phyloP scores from a whole-genome alignment of 2,797 vertebrate species.

The Syngnathus acus region DNA sequence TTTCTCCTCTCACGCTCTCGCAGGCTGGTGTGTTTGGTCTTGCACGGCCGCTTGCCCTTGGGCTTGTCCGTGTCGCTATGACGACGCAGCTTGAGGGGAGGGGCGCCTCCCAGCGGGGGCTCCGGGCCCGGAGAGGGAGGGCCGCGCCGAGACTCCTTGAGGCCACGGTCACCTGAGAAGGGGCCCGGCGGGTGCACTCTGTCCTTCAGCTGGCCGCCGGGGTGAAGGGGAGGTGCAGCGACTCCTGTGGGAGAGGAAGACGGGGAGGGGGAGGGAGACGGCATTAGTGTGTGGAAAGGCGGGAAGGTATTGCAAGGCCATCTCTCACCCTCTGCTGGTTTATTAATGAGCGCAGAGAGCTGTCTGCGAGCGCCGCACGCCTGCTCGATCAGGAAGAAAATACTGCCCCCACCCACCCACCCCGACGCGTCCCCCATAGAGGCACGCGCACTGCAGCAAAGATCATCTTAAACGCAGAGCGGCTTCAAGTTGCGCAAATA shows the following conservation, averaged over 20 bases:
- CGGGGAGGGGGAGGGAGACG: slow-evolving; percentile 30
- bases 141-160: slow-evolving; percentile 87
- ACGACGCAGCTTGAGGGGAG: slow-evolving; percentile 78
- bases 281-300: slow-evolving; percentile 34
- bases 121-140: slow-evolving; percentile 70
- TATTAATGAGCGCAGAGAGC: slow-evolving; percentile 66
- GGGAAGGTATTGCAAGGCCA: slow-evolving; percentile 61
- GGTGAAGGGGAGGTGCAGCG: slow-evolving; percentile 69
- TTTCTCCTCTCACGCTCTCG: slow-evolving; percentile 79
- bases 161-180: slow-evolving; percentile 79
- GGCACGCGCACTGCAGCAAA: slow-evolving; percentile 38
- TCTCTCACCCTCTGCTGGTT: slow-evolving; percentile 63
- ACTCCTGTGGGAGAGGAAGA: slow-evolving; percentile 53
- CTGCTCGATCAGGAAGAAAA: slow-evolving; percentile 41
- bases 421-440: slow-evolving; percentile 15
- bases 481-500: background rate
- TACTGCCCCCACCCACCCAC: slow-evolving; percentile 18
- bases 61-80: slow-evolving; percentile 90
- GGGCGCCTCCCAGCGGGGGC: slow-evolving; percentile 61
- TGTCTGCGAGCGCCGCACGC: slow-evolving; percentile 59
- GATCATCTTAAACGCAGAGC: slow-evolving; percentile 19
- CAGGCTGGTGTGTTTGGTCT: slow-evolving; percentile 94
- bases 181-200: slow-evolving; percentile 60
- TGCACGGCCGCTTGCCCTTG: slow-evolving; percentile 97
- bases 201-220: slow-evolving; percentile 79